Conservation (phyloP, 2,888 invertebrate species). For the Parochlus steinenii region DNA sequence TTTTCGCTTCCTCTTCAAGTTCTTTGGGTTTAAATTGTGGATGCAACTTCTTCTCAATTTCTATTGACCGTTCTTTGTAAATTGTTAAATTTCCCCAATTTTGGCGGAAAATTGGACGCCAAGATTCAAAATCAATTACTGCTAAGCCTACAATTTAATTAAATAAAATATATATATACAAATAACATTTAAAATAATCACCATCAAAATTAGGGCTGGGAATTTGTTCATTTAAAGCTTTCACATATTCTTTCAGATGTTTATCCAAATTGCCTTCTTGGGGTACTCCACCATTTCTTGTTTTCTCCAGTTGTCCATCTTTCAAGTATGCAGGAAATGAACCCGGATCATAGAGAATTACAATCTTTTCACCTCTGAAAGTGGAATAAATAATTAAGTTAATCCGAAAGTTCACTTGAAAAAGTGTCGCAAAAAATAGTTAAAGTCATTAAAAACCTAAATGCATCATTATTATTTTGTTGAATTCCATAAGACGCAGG, state of each 20-base stretch:
- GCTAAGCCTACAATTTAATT: too few relatives aligned
- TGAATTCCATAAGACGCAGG: slow-evolving; percentile 40
- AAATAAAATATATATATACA: too few relatives aligned
- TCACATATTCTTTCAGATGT: slow-evolving; percentile 42
- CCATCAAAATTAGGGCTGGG: slow-evolving; percentile 43
- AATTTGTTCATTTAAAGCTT: slow-evolving; percentile 39
- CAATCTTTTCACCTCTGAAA: slow-evolving; percentile 47
- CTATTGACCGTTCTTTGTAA: slow-evolving; percentile 48
- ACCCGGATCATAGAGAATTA: slow-evolving; percentile 60
- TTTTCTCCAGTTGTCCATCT: slow-evolving; percentile 33
- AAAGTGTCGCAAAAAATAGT: too few relatives aligned
- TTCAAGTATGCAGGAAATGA: slow-evolving; percentile 46
- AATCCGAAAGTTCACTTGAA: too few relatives aligned
- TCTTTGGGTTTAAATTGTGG: slow-evolving; percentile 41
- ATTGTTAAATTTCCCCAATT: slow-evolving; percentile 48
- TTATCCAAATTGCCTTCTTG: slow-evolving; percentile 49
- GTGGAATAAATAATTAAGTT: background rate
- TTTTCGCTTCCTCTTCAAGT: slow-evolving; percentile 39
- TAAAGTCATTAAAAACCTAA: too few relatives aligned
- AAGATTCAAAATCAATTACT: slow-evolving; percentile 70
- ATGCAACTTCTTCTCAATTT: slow-evolving; percentile 42
- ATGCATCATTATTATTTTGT: slow-evolving; percentile 47
- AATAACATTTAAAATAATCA: too few relatives aligned
- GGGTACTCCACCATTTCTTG: slow-evolving; percentile 59
- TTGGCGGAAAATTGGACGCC: slow-evolving; percentile 61